Base-by-base conservation (phyloP, 1,140 invertebrate species). In the Solenopsis fugax region DNA sequence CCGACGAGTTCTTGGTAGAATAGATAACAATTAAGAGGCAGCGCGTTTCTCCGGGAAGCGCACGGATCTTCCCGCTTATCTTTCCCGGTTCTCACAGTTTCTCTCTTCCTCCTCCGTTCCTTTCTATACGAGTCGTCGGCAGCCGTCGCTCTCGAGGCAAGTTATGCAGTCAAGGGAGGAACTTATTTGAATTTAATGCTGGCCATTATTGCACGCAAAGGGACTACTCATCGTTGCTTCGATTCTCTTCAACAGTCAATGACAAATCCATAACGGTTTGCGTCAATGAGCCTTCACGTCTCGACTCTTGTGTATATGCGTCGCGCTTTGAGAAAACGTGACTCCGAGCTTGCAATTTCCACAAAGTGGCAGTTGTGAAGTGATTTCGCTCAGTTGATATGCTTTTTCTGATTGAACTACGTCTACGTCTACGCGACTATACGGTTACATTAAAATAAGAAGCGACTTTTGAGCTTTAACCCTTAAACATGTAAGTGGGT, bases 111-210 rank as follows among this genome's bases (percentile, higher is more conserved):
- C 0, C n/a, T 50, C 24, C 52, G 10, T 34, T 54, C 29, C 71
- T 58, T 60, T 52, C 37, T 45, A 12, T 64, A 13, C 75, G 60
- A 75, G 71, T 86, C 48, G 69, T 50, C 52, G 62, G 52, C 72
- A 60, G 73, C 72, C 37, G 50, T n/a, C 45, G 76, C 45, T 48
- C 34, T 21, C 48, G 24, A 80, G 56, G 29, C 34, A 62, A 86
- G 69, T 87, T 86, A 76, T 88, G 29, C 84, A 50, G 52, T 54
- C 54, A 50, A 16, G 45, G 48, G 76, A 76, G 50, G 24, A 72
- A 73, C 71, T 89, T 50, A 67, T 89, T 89, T 89, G 87, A 89
- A 89, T 89, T 86, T 89, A 89, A 89, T 88, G 87, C 71, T 60
- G 52, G 62, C 88, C 69, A 87, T 89, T 88, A 86, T 41, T 54